These are phyloP conservation scores for Pentalonia nigronervosa DNA, from an alignment of 1,140 invertebrate genomes.

Conservation along the genomic window DNA sequence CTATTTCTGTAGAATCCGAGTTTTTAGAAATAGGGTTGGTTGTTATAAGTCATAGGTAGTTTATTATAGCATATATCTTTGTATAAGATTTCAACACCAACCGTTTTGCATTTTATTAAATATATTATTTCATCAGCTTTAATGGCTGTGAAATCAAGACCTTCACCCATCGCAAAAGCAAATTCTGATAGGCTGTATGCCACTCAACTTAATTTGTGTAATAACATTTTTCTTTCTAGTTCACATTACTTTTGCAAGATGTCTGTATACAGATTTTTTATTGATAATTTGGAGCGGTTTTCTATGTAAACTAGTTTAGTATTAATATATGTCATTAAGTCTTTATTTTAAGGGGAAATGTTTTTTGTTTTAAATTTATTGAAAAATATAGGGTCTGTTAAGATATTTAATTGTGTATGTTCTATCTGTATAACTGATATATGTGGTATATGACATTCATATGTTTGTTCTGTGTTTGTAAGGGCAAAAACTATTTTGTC, in stretches of 20 bases:
- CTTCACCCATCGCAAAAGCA: not conserved
- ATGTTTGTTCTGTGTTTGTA: no score
- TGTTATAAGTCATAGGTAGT: not conserved
- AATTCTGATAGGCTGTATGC: conserved; percentile 28
- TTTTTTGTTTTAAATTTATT: no score
- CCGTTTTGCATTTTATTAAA: conserved; percentile 30
- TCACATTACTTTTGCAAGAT: not conserved
- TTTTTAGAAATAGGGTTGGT: not conserved
- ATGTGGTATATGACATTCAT: no score
- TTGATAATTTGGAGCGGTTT: not conserved
- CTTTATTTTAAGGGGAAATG: no score
- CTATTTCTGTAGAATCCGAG: not conserved
- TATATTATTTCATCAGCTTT: not conserved
- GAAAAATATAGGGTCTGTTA: no score
- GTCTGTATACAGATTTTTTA: not conserved
- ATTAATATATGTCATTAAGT: no score
- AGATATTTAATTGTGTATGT: no score
- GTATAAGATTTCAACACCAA: not conserved
- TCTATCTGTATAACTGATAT: no score
- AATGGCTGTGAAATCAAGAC: not conserved
- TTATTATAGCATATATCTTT: not conserved
- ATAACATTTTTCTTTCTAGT: conserved; percentile 20
- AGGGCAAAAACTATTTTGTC: no score
- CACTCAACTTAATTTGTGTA: conserved; percentile 25
- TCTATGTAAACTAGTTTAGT: not conserved